These are phyloP conservation scores for Dryobota labecula DNA, from an alignment of 2,888 invertebrate genomes.

Conservation along the genomic window DNA sequence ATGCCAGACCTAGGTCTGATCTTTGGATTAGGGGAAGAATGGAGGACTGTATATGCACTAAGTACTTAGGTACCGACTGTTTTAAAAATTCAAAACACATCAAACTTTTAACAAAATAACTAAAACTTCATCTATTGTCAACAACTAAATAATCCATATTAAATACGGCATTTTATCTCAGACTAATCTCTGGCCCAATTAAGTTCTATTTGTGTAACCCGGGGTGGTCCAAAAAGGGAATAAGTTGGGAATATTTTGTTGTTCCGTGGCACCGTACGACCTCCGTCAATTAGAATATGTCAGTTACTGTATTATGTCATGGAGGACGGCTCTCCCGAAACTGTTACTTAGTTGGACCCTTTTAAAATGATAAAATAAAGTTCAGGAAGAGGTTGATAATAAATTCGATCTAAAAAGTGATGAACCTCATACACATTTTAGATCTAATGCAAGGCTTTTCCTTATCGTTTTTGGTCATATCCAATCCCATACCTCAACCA, in stretches of 20 bases:
- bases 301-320: slow-evolving; percentile 80
- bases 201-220: slow-evolving; percentile 83
- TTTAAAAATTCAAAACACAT: slow-evolving; percentile 24
- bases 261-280: slow-evolving; percentile 70
- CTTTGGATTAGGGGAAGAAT: not conserved
- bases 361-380: not conserved
- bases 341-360: slow-evolving; percentile 62
- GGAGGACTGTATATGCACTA: not conserved
- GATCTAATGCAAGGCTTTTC: not conserved
- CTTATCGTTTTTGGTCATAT: too few species aligned
- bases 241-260: slow-evolving; percentile 72
- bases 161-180: slow-evolving; percentile 79
- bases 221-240: slow-evolving; percentile 82
- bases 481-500: too few species aligned
- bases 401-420: not conserved
- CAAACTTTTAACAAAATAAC: slow-evolving; percentile 43
- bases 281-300: slow-evolving; percentile 86
- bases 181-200: slow-evolving; percentile 84
- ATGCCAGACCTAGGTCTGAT: not conserved
- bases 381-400: not conserved
- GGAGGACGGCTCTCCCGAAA: slow-evolving; percentile 63
- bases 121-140: slow-evolving; percentile 69
- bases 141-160: slow-evolving; percentile 72
- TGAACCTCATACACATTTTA: not conserved
- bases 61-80: not conserved